A percentile compares a stretch with the other conserved stretches of the same genome.
Evolutionary conservation across 2,888 invertebrate species (phyloP).

Genomic region (Calephelis perditalis): DNA sequence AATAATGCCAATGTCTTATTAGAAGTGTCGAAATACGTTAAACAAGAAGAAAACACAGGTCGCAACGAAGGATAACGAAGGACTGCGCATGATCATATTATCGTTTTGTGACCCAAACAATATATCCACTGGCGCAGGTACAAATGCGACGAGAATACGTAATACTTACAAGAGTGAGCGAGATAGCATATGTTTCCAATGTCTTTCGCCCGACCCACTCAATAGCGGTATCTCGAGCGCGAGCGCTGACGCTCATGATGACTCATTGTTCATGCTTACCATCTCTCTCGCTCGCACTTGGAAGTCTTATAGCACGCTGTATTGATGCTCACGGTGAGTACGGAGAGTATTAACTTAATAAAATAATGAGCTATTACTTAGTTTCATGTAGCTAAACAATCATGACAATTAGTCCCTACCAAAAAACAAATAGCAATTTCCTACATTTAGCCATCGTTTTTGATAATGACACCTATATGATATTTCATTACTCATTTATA

Average conservation of each 20-base stretch:
- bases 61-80: constrained; percentile 3
- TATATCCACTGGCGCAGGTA: constrained; percentile 2
- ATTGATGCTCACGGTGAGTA: constrained; percentile 3
- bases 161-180: constrained; percentile 3
- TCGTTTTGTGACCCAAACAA: constrained; percentile 3
- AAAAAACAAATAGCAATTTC: background rate
- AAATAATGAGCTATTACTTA: constrained; percentile 3
- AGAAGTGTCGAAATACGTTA: constrained; percentile 3
- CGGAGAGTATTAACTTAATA: constrained; percentile 3
- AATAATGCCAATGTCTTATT: constrained; percentile 3
- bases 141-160: constrained; percentile 3
- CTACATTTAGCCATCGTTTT: background rate
- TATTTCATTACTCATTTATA: background rate
- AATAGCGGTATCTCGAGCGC: constrained; percentile 3
- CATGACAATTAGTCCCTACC: background rate
- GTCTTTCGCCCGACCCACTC: constrained; percentile 3
- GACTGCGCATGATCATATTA: constrained; percentile 1
- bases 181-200: constrained; percentile 3
- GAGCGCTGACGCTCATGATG: constrained; percentile 1
- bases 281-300: constrained; percentile 2
- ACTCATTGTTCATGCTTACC: constrained; percentile 3
- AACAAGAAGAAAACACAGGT: constrained; percentile 3
- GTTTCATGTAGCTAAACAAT: constrained; percentile 3
- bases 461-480: background rate
- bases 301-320: constrained; percentile 3